Percentiles rank a stretch among this genome's conserved stretches.
These are phyloP conservation scores for Pelusios castaneus DNA, from an alignment of 2,113 vertebrate genomes.

Conservation along the genomic window DNA sequence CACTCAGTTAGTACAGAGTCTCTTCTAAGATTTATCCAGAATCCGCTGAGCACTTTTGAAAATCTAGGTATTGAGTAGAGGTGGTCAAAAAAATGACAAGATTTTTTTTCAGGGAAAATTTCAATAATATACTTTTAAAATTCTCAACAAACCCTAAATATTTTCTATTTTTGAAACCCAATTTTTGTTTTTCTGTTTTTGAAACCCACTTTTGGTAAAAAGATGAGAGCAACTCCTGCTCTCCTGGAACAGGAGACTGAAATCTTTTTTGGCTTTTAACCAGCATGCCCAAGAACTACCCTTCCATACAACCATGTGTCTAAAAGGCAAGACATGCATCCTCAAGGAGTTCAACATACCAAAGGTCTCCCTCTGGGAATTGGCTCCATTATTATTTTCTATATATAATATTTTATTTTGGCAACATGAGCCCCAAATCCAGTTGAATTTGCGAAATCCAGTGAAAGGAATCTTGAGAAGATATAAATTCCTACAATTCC, in stretches of 20 bases:
- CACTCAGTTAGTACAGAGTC: background rate
- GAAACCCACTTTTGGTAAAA: too few species aligned
- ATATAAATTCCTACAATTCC: background rate
- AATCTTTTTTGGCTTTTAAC: background rate
- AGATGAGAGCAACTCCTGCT: background rate
- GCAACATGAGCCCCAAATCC: background rate
- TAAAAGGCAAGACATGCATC: background rate
- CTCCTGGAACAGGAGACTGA: background rate
- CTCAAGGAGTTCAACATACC: background rate
- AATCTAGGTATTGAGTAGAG: background rate
- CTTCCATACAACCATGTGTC: too few species aligned
- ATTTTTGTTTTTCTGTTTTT: too few species aligned
- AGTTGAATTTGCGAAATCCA: background rate
- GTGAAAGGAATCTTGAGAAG: background rate
- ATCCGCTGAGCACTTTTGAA: background rate
- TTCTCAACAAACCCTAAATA: too few species aligned
- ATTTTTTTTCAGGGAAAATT: too few species aligned
- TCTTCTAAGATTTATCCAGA: background rate
- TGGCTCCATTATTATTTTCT: background rate
- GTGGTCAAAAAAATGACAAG: background rate
- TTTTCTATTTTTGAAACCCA: too few species aligned
- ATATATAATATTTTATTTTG: background rate
- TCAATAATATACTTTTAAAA: too few species aligned
- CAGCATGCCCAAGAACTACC: background rate
- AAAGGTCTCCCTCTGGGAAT: background rate